Conservation (phyloP, 2,888 invertebrate species). For the Eupeodes latifasciatus region DNA sequence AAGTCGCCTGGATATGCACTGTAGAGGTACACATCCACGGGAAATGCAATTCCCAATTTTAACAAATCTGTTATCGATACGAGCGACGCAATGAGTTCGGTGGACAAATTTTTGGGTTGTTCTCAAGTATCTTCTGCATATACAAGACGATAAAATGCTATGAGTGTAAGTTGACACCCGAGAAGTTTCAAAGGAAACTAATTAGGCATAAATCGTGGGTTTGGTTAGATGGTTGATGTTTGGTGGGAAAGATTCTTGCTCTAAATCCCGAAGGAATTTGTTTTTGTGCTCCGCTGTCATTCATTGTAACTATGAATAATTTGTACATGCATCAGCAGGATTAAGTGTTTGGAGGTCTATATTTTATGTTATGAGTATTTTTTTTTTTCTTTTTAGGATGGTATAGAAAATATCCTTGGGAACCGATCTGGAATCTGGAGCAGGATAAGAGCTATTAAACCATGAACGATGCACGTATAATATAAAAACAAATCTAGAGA, state of each 20-base stretch:
- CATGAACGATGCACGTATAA: conserved; percentile 38
- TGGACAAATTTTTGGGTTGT: conserved; percentile 71
- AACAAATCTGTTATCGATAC: conserved; percentile 75
- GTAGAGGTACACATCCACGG: conserved; percentile 26
- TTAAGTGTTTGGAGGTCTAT: conserved; percentile 46
- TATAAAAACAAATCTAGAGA: conserved; percentile 44
- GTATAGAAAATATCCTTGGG: conserved; percentile 65
- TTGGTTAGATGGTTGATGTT: conserved; percentile 51
- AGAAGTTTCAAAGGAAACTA: conserved; percentile 68
- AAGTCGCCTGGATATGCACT: conserved; percentile 3
- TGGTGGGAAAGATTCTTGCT: conserved; percentile 67
- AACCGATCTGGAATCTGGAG: conserved; percentile 32
- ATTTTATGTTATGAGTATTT: neutral
- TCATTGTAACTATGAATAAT: conserved; percentile 69
- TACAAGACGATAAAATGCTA: conserved; percentile 1
- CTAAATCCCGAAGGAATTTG: conserved; percentile 62
- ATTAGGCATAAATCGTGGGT: conserved; percentile 73
- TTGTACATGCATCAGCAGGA: conserved; percentile 44
- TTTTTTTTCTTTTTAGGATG: conserved; percentile 28
- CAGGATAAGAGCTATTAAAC: conserved; percentile 68
- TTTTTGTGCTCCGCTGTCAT: conserved; percentile 45
- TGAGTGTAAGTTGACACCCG: conserved; percentile 63
- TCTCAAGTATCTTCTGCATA: conserved; percentile 64
- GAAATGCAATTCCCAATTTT: conserved; percentile 61
- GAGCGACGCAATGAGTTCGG: conserved; percentile 21